phyloP scores from a whole-genome alignment of 2,113 vertebrate genomes.

The Onychorhynchus coronatus region DNA sequence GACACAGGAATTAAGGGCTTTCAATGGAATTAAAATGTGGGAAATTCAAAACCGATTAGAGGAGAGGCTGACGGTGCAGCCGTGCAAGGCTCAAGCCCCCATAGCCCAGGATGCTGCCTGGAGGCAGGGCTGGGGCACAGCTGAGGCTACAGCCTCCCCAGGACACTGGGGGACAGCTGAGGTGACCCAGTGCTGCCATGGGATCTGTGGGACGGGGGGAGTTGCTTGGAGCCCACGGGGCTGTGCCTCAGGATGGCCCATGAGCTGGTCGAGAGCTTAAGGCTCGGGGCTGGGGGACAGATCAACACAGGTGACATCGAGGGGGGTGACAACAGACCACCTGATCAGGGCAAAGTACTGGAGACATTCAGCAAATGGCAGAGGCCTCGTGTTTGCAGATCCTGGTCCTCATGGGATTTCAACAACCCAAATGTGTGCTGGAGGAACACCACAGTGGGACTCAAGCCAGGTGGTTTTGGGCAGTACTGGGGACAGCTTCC shows the following conservation, averaged over 20 bases:
- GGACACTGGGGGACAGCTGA: rapidly evolving
- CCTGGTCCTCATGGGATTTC: background rate
- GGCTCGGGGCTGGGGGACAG: background rate
- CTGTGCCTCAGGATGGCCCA: background rate
- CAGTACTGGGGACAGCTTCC: background rate
- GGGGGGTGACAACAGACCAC: too few species aligned
- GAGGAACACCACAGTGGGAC: background rate
- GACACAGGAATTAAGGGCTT: background rate
- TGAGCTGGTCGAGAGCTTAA: background rate
- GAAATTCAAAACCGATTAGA: constrained; percentile 19
- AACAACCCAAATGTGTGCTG: background rate
- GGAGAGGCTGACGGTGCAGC: background rate
- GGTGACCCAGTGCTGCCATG: rapidly evolving
- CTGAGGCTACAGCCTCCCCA: background rate
- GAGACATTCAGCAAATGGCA: background rate
- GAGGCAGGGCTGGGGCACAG: background rate
- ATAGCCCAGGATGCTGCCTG: background rate
- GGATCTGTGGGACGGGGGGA: background rate
- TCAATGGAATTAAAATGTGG: constrained; percentile 18
- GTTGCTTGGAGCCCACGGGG: rapidly evolving
- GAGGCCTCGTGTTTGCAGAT: background rate
- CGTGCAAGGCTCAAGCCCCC: background rate
- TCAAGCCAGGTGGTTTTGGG: background rate
- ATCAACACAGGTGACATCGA: background rate
- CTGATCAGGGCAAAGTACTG: background rate